Conservation (phyloP, 2,888 invertebrate species). For the Monochamus alternatus region DNA sequence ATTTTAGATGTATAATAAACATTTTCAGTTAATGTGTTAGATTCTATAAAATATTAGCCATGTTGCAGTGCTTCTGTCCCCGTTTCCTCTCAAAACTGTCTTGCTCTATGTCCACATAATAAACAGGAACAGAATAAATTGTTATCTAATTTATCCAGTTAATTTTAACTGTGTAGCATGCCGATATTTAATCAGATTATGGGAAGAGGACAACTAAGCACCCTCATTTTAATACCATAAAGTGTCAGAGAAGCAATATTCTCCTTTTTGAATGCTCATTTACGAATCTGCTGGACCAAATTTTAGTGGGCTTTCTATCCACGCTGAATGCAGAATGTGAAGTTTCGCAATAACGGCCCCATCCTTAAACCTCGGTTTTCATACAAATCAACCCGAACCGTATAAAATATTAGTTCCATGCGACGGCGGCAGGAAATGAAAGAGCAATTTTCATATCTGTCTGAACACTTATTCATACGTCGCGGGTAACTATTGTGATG, state of each 20-base stretch:
- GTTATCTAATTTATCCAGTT: background rate
- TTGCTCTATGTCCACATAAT: too few species aligned
- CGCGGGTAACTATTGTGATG: background rate
- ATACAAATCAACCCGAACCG: constrained; percentile 16
- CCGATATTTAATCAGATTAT: background rate
- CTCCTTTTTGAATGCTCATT: too few species aligned
- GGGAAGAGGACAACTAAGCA: background rate
- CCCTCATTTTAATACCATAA: too few species aligned
- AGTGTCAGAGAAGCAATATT: too few species aligned
- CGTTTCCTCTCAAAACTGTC: too few species aligned
- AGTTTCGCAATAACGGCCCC: constrained; percentile 10
- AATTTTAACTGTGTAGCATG: background rate
- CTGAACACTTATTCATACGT: constrained; percentile 3
- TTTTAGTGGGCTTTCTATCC: constrained; percentile 1
- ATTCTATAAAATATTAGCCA: too few species aligned
- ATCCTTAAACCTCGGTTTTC: background rate
- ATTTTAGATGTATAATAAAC: too few species aligned
- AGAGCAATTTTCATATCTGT: constrained; percentile 5
- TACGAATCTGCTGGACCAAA: background rate
- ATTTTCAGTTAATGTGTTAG: too few species aligned
- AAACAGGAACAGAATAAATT: too few species aligned
- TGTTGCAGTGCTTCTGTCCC: too few species aligned
- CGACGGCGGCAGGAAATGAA: constrained; percentile 3
- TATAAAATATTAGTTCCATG: constrained; percentile 22
- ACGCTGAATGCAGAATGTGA: constrained; percentile 1